These are phyloP conservation scores for Palythoa caribaeorum DNA, from an alignment of 92 coral and sea anemone species.

Conservation along the genomic window DNA sequence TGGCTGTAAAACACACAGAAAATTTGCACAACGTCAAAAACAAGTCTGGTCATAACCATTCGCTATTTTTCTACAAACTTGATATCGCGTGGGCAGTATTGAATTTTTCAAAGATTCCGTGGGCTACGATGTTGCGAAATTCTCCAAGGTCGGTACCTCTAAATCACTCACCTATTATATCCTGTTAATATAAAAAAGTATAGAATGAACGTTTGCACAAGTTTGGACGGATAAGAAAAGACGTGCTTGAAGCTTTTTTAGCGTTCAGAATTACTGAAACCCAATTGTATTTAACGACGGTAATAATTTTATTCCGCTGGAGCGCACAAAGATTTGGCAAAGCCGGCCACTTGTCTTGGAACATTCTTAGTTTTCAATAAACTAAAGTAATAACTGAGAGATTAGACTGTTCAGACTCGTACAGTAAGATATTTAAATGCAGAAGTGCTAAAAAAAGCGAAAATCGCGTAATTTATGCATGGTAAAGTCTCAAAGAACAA, in stretches of 20 bases:
- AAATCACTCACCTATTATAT: conserved; percentile 18
- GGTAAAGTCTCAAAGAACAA: conserved; percentile 22
- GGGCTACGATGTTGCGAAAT: conserved; percentile 34
- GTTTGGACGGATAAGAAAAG: conserved; percentile 23
- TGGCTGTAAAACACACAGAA: conserved; percentile 24
- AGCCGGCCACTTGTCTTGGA: not conserved
- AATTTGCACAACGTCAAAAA: conserved; percentile 13
- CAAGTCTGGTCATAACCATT: not conserved
- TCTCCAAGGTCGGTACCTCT: conserved; percentile 45
- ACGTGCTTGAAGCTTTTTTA: conserved; percentile 27
- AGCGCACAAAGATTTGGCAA: not conserved
- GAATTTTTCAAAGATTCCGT: conserved; percentile 34
- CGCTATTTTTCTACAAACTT: conserved; percentile 17
- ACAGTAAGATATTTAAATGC: not conserved
- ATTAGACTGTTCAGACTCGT: not conserved
- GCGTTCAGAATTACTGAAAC: conserved; percentile 38
- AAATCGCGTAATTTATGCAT: conserved; percentile 17
- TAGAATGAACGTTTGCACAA: not conserved
- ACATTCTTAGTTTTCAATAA: not conserved
- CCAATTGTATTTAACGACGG: conserved; percentile 36
- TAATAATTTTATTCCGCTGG: conserved; percentile 32
- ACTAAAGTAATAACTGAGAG: not conserved
- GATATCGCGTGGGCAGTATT: conserved; percentile 29
- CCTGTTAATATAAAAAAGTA: conserved; percentile 1
- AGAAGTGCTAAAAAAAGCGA: conserved; percentile 5